Conservation (phyloP, 2,113 vertebrate species). For the Grantiella picta region DNA sequence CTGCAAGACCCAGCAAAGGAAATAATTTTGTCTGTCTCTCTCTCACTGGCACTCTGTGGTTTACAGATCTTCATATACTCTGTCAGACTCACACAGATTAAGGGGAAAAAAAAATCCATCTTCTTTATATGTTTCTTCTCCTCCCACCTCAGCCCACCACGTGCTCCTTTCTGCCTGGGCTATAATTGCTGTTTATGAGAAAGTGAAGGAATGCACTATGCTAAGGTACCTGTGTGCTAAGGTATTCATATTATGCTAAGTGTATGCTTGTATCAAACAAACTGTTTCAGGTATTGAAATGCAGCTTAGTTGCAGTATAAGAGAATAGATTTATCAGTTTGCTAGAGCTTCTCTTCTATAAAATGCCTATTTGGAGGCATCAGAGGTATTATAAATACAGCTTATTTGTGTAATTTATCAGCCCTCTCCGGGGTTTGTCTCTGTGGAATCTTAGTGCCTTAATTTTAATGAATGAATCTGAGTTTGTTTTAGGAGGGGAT, state of each 20-base stretch:
- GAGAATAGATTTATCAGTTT: slow-evolving; percentile 47
- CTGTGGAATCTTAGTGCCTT: slow-evolving; percentile 47
- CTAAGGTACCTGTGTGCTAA: neutral
- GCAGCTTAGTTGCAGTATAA: slow-evolving; percentile 32
- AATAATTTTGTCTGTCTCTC: slow-evolving; percentile 49
- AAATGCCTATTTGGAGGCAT: slow-evolving; percentile 45
- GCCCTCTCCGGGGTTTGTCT: slow-evolving; percentile 22
- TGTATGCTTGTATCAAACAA: slow-evolving; percentile 23
- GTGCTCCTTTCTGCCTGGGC: neutral
- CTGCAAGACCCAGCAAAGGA: slow-evolving; percentile 39
- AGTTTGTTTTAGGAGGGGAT: slow-evolving; percentile 60
- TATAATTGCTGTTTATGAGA: slow-evolving; percentile 9
- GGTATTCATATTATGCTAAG: slow-evolving; percentile 21
- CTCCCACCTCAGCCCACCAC: neutral
- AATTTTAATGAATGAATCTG: slow-evolving; percentile 62
- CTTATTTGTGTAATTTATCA: slow-evolving; percentile 64
- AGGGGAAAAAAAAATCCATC: neutral
- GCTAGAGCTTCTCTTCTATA: slow-evolving; percentile 34
- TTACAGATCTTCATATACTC: slow-evolving; percentile 1
- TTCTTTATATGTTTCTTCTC: slow-evolving; percentile 15
- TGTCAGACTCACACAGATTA: neutral
- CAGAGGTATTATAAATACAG: slow-evolving; percentile 62
- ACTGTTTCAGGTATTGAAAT: slow-evolving; percentile 29
- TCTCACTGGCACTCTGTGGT: neutral
- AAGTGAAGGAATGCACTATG: neutral